These are phyloP conservation scores for Disparrhopalites patrizii DNA, from an alignment of 2,888 invertebrate genomes.

Conservation along the genomic window DNA sequence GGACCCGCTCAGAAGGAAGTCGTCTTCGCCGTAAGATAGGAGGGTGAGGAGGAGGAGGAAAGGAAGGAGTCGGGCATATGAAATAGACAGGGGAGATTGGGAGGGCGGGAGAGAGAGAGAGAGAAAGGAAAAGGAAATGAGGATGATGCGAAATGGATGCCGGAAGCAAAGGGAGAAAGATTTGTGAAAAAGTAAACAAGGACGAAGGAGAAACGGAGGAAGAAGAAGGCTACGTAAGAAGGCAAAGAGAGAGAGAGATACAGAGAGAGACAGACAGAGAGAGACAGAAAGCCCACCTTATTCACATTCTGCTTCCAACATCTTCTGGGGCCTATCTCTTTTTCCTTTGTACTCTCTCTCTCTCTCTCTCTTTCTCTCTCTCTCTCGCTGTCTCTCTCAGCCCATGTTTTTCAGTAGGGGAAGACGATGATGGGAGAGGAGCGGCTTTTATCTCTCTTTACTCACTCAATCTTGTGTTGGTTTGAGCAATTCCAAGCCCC, in stretches of 20 bases:
- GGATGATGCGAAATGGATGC: not conserved
- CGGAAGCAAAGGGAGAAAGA: conserved; percentile 3
- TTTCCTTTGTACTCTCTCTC: not conserved
- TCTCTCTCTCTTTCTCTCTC: too few species aligned
- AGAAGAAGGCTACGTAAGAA: not conserved
- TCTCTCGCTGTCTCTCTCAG: too few species aligned
- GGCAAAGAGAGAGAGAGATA: not conserved
- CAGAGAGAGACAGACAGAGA: not conserved
- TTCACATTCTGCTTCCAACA: not conserved
- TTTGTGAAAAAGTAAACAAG: conserved; percentile 3
- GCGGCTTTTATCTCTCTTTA: too few species aligned
- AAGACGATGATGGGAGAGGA: too few species aligned
- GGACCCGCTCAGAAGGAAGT: too few species aligned
- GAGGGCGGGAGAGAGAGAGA: not conserved
- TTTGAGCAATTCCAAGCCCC: too few species aligned
- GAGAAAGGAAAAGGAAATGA: not conserved
- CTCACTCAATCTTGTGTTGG: too few species aligned
- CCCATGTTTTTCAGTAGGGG: too few species aligned
- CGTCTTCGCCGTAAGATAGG: too few species aligned
- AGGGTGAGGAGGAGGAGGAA: too few species aligned
- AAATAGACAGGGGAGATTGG: too few species aligned
- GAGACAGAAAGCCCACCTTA: not conserved
- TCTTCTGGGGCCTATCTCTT: not conserved
- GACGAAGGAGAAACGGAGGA: not conserved
- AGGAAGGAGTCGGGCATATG: too few species aligned